Conservation (phyloP, 2,888 invertebrate species). For the Hipparchia semele region DNA sequence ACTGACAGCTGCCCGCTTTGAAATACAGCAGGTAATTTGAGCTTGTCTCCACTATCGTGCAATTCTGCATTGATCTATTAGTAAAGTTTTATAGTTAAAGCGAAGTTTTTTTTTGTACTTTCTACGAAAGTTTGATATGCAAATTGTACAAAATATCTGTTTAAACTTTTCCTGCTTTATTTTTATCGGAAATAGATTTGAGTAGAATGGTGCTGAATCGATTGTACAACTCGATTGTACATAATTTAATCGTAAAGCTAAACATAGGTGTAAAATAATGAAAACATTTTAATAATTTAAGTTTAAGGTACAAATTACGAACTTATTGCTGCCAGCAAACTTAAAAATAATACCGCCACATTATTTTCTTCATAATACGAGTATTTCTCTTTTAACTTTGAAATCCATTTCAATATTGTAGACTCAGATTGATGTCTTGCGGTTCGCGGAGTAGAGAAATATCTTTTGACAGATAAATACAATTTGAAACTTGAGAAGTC, state of each 20-base stretch:
- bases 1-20: slow-evolving; percentile 32
- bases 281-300: too few species aligned
- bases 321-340: background rate
- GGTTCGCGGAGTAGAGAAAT: slow-evolving; percentile 20
- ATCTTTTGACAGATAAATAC: slow-evolving; percentile 21
- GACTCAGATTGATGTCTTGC: slow-evolving; percentile 18
- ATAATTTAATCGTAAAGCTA: too few species aligned
- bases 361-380: slow-evolving; percentile 8
- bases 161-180: too few species aligned
- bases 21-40: slow-evolving; percentile 28
- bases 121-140: background rate
- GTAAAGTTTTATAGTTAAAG: slow-evolving; percentile 6
- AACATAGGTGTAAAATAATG: too few species aligned
- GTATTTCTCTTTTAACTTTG: slow-evolving; percentile 15
- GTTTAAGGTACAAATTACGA: background rate
- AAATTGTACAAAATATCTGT: slow-evolving; percentile 1
- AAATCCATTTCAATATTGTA: slow-evolving; percentile 27
- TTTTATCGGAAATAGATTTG: too few species aligned
- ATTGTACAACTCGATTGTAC: too few species aligned
- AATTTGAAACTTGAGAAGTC: slow-evolving; percentile 14
- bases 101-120: background rate
- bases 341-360: slow-evolving; percentile 14
- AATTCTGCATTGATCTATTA: slow-evolving; percentile 14
- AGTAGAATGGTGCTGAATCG: too few species aligned
- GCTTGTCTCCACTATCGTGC: slow-evolving; percentile 17